A percentile compares a stretch with the other conserved stretches of the same genome.
phyloP scores from a whole-genome alignment of 2,113 vertebrate genomes.

The Dasyurus viverrinus region DNA sequence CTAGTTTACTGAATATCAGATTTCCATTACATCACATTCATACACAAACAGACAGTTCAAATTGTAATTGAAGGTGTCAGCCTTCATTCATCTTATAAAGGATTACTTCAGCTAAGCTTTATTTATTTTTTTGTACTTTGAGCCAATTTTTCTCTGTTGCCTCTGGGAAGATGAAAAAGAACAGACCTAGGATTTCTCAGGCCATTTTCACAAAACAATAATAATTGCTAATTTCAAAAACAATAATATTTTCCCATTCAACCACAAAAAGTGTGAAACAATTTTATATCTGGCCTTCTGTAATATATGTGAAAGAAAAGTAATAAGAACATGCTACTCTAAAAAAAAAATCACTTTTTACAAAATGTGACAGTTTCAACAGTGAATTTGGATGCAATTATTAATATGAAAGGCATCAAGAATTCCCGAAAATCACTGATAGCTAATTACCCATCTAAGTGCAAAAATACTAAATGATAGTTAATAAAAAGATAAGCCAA shows the following conservation, averaged over 20 bases:
- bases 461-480: no score
- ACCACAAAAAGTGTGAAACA: conserved; percentile 20
- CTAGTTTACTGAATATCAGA: conserved; percentile 64
- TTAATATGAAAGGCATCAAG: conserved; percentile 67
- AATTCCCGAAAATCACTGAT: conserved; percentile 44
- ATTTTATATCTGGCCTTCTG: conserved; percentile 45
- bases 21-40: conserved; percentile 72
- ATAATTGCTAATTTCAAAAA: conserved; percentile 48
- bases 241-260: conserved; percentile 27
- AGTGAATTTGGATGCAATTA: conserved; percentile 55
- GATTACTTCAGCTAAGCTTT: conserved; percentile 68
- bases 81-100: conserved; percentile 72
- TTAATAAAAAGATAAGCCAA: background rate
- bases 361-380: conserved; percentile 40
- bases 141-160: conserved; percentile 71
- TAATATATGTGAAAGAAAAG: conserved; percentile 34
- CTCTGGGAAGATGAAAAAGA: conserved; percentile 63
- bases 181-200: conserved; percentile 32
- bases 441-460: conserved; percentile 23
- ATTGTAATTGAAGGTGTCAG: conserved; percentile 72
- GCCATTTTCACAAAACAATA: conserved; percentile 61
- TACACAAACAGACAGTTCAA: conserved; percentile 68
- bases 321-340: background rate
- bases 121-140: conserved; percentile 72
- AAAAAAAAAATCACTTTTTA: conserved; percentile 62